Evolutionary conservation across 2,888 invertebrate genomes (phyloP), one percentile per base, ranked within the genome.

Genomic region (Drosophila multiciliata): DNA sequence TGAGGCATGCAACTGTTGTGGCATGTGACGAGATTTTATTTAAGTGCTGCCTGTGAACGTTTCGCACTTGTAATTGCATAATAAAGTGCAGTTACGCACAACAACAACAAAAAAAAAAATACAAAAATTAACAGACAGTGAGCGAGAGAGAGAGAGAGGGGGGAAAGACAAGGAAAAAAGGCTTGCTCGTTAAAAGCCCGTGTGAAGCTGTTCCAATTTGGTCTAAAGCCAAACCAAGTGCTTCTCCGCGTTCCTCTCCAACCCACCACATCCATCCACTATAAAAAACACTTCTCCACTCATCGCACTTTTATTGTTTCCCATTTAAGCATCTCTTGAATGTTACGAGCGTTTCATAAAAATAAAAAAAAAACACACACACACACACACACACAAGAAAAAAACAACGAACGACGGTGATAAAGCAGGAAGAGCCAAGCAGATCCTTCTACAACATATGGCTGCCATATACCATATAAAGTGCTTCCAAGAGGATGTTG

Each of bases 311-410:
- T 77, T 77, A 77, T 77, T 77, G 86, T 87, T 75, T 73, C 68
- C 62, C 88, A 79, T 83, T 88, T 85, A 82, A 83, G 83, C 78
- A 87, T 72, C 86, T 74, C 86, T 87, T 82, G 86, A 83, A 76
- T 82, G 86, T 83, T 86, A 88, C 76, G 88, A 88, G 88, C 71
- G 77, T 53, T 66, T 48, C 86, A 85, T 88, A 82, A 88, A 88
- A 87, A 78, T 57, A 40, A 32, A 36, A 33, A 50, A n/a, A n/a
- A n/a, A n/a, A n/a, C n/a, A n/a, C n/a, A n/a, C n/a, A n/a, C n/a
- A n/a, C n/a, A n/a, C n/a, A n/a, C n/a, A n/a, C n/a, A n/a, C n/a
- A 59, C 12, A 20, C 3, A 12, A 45, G 9, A 20, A 42, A 45
- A 23, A 15, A 15, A 23, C 7, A 45, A 23, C 15, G 45, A 23